A percentile compares a stretch with the other conserved stretches of the same genome.
Conservation (phyloP, 1,140 invertebrate species). For the Hyposmocoma kahamanoa region DNA sequence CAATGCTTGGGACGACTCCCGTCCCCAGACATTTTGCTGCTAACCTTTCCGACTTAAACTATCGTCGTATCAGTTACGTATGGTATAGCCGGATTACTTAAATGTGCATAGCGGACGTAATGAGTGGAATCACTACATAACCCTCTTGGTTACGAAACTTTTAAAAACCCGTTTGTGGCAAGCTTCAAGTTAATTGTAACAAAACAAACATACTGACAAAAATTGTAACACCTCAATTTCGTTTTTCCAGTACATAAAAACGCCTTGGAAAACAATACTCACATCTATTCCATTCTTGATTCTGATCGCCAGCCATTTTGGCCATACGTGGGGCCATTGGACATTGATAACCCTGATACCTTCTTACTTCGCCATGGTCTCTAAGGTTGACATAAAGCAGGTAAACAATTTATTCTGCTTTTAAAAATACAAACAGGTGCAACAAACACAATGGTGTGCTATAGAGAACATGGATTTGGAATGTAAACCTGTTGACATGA, state of each 20-base stretch:
- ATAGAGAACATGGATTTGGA: too few relatives aligned
- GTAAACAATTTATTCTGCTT: too few relatives aligned
- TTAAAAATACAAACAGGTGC: too few relatives aligned
- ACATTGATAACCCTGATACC: slow-evolving; percentile 91
- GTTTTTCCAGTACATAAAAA: background rate
- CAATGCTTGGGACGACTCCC: too few relatives aligned
- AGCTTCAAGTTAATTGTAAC: background rate
- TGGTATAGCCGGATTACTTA: background rate
- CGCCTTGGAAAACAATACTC: slow-evolving; percentile 83
- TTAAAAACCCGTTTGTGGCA: background rate
- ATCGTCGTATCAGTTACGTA: background rate
- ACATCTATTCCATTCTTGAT: slow-evolving; percentile 86
- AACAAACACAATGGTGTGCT: too few relatives aligned
- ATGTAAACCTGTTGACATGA: too few relatives aligned
- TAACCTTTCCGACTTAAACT: background rate
- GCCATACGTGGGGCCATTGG: slow-evolving; percentile 92
- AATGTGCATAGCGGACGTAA: background rate
- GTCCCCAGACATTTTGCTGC: too few relatives aligned
- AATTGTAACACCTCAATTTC: too few relatives aligned
- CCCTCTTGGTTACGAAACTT: background rate
- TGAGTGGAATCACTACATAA: background rate
- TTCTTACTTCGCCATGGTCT: slow-evolving; percentile 85
- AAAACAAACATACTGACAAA: too few relatives aligned
- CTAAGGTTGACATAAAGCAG: slow-evolving; percentile 83
- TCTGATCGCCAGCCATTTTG: slow-evolving; percentile 83